phyloP scores from a whole-genome alignment of 2,797 vertebrate species.

The Xenops minutus region DNA sequence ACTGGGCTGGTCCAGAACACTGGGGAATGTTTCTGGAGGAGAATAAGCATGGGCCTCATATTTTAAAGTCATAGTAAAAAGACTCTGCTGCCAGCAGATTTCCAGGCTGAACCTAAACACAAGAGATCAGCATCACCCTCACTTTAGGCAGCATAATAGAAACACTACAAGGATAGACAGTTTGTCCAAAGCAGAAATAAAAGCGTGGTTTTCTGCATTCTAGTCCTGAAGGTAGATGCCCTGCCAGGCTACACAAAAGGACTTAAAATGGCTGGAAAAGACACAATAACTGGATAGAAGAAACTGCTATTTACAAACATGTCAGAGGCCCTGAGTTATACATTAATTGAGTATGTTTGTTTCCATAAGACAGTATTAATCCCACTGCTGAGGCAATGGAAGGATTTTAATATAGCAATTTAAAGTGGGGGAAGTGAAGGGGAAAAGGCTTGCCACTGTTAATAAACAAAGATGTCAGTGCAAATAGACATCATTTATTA shows the following conservation, averaged over 20 bases:
- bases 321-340: neutral
- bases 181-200: neutral
- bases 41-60: neutral
- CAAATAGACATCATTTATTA: slow-evolving; percentile 12
- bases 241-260: neutral
- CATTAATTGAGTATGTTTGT: neutral
- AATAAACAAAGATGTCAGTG: slow-evolving; percentile 15
- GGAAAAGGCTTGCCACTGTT: neutral
- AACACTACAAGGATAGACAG: fast-evolving
- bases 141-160: neutral
- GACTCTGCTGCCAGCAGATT: neutral
- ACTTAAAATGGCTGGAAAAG: neutral
- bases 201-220: neutral
- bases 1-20: neutral
- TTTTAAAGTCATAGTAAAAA: neutral
- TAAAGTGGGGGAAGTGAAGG: neutral
- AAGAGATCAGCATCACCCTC: neutral
- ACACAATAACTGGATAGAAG: neutral
- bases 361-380: neutral
- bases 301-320: neutral
- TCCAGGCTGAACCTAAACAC: neutral
- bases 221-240: neutral
- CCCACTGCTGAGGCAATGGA: neutral
- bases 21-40: neutral
- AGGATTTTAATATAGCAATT: neutral